Percentiles rank a stretch among this genome's conserved stretches.
Evolutionary conservation across 2,113 vertebrate genomes (phyloP).

Genomic region (Notothenia coriiceps): DNA sequence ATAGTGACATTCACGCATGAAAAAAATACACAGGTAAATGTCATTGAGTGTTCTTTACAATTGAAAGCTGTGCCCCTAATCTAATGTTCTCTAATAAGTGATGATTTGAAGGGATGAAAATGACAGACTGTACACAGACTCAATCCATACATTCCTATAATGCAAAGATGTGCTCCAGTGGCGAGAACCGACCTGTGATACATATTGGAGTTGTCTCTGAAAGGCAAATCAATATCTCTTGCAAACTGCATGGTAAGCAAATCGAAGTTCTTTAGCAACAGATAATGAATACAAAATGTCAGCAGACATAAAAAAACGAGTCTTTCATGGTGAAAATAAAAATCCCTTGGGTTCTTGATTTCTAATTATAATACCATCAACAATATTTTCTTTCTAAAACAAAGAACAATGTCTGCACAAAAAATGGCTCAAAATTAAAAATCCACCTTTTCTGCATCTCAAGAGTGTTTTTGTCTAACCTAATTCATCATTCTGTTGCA

Average conservation of each 20-base stretch:
- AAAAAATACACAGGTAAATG: conserved; percentile 65
- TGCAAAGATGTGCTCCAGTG: conserved; percentile 68
- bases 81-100: conserved; percentile 54
- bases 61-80: conserved; percentile 16
- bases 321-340: conserved; percentile 55
- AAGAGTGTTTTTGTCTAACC: conserved; percentile 54
- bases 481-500: conserved; percentile 61
- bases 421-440: conserved; percentile 53
- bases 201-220: conserved; percentile 66
- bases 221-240: conserved; percentile 79
- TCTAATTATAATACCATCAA: conserved; percentile 53
- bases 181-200: conserved; percentile 68
- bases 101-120: conserved; percentile 63
- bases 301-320: conserved; percentile 54
- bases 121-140: conserved; percentile 45
- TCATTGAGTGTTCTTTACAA: conserved; percentile 44
- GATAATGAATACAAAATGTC: conserved; percentile 78
- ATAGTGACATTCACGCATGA: conserved; percentile 70
- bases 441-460: conserved; percentile 47
- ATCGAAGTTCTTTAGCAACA: conserved; percentile 76
- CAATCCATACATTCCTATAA: conserved; percentile 70
- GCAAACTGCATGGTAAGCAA: conserved; percentile 70
- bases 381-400: conserved; percentile 10
- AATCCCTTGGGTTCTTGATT: conserved; percentile 45
- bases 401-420: conserved; percentile 30